Evolutionary conservation across 2,113 vertebrate genomes (phyloP).

Genomic region (Plestiodon gilberti): DNA sequence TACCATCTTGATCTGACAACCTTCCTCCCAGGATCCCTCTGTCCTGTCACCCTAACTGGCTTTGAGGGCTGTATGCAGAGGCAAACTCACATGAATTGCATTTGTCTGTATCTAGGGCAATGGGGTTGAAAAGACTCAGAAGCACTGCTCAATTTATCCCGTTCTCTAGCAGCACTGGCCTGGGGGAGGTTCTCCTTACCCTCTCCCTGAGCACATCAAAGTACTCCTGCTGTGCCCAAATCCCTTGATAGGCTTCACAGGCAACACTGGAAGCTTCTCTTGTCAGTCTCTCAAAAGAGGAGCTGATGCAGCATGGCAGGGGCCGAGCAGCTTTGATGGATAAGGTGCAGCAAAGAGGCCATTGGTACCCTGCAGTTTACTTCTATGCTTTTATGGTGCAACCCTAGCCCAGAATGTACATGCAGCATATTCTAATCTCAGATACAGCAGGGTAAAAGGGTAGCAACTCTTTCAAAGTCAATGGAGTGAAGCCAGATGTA

Average conservation of each 20-base stretch:
- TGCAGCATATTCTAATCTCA: background rate
- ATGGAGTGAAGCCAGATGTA: background rate
- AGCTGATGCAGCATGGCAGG: conserved; percentile 30
- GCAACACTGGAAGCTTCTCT: background rate
- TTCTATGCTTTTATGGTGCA: background rate
- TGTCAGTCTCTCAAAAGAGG: background rate
- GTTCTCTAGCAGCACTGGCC: background rate
- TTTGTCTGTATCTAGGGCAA: background rate
- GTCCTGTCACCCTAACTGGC: conserved; percentile 29
- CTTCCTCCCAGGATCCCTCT: background rate
- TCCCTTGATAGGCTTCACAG: accelerated
- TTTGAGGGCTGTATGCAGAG: background rate
- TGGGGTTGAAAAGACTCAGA: accelerated
- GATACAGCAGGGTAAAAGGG: background rate
- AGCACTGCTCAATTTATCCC: background rate
- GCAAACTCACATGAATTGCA: conserved; percentile 7
- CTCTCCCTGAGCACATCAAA: background rate
- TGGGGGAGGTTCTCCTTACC: conserved; percentile 6
- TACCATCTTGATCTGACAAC: background rate
- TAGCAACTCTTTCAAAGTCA: conserved; percentile 20
- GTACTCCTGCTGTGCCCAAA: conserved; percentile 14
- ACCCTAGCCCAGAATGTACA: accelerated
- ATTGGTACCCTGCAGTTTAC: background rate
- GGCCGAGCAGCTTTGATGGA: conserved; percentile 33
- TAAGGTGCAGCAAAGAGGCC: background rate